A percentile compares a stretch with the other conserved stretches of the same genome.
These are phyloP conservation scores for Ivindomyrus marchei DNA, from an alignment of 2,113 vertebrate species.

Conservation along the genomic window DNA sequence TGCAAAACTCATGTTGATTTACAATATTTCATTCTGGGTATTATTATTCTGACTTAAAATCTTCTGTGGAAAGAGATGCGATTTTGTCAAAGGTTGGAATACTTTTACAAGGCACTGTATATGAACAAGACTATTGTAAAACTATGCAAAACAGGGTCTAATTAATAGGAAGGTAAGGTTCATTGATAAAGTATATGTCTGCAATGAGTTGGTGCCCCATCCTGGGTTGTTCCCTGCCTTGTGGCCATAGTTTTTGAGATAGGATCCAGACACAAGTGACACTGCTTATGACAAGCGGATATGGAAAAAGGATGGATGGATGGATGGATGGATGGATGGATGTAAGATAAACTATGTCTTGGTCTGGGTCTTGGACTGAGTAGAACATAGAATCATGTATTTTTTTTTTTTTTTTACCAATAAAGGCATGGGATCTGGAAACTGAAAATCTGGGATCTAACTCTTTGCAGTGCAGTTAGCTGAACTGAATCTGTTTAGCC, in stretches of 20 bases:
- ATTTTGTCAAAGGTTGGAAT: background rate
- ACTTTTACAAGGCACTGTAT: background rate
- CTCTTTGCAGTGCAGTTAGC: background rate
- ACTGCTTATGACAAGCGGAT: too few relatives aligned
- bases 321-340: too few relatives aligned
- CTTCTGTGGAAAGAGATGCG: background rate
- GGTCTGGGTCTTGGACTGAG: background rate
- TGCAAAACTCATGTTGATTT: background rate
- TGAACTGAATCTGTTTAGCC: too few relatives aligned
- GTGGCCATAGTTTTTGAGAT: too few relatives aligned
- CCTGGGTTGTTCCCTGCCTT: background rate
- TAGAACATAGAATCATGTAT: background rate
- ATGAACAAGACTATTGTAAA: background rate
- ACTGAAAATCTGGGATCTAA: background rate
- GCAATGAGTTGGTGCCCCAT: background rate
- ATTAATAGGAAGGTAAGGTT: background rate
- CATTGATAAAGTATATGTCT: background rate
- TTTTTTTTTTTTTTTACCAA: background rate
- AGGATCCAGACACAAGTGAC: too few relatives aligned
- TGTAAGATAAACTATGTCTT: background rate
- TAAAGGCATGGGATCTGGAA: background rate
- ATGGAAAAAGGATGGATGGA: too few relatives aligned
- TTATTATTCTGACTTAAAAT: background rate
- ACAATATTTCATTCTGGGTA: background rate
- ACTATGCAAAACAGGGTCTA: background rate